Conservation (phyloP, 2,888 invertebrate genomes). For the Lacanobia wlatinum region DNA sequence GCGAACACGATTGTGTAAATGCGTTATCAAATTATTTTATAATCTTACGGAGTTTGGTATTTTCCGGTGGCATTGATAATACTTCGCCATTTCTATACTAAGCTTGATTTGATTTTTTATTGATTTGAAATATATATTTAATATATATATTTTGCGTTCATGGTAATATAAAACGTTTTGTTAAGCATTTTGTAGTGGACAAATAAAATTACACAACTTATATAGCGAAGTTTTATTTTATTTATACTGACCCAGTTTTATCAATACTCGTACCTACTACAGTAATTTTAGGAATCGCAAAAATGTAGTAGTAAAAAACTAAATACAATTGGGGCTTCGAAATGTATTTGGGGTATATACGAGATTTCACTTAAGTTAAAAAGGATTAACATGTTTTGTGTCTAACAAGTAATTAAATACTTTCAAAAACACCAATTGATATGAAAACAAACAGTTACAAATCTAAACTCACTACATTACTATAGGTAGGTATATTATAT, state of each 20-base stretch:
- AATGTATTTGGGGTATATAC: slow-evolving; percentile 47
- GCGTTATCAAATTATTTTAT: too few species aligned
- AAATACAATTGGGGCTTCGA: slow-evolving; percentile 47
- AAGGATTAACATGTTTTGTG: slow-evolving; percentile 17
- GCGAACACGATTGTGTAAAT: too few species aligned
- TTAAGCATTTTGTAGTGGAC: slow-evolving; percentile 62
- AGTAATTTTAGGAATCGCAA: slow-evolving; percentile 39
- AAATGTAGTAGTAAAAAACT: slow-evolving; percentile 43
- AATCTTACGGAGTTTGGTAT: too few species aligned
- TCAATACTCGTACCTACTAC: slow-evolving; percentile 45
- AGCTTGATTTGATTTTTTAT: slow-evolving; percentile 23
- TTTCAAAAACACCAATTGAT: slow-evolving; percentile 15
- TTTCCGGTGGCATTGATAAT: neutral
- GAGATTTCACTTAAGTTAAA: slow-evolving; percentile 1
- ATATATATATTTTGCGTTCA: slow-evolving; percentile 38
- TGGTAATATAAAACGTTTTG: slow-evolving; percentile 40
- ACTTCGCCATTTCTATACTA: slow-evolving; percentile 15
- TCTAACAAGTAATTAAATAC: neutral
- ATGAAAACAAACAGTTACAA: slow-evolving; percentile 19
- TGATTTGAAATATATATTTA: slow-evolving; percentile 32
- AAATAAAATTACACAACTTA: slow-evolving; percentile 62
- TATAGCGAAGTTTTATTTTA: slow-evolving; percentile 58
- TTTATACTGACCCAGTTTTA: slow-evolving; percentile 56
- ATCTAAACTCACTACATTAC: slow-evolving; percentile 57
- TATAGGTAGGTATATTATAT: slow-evolving; percentile 41